Conservation (phyloP, 2,888 invertebrate genomes). For the Dione vanillae region DNA sequence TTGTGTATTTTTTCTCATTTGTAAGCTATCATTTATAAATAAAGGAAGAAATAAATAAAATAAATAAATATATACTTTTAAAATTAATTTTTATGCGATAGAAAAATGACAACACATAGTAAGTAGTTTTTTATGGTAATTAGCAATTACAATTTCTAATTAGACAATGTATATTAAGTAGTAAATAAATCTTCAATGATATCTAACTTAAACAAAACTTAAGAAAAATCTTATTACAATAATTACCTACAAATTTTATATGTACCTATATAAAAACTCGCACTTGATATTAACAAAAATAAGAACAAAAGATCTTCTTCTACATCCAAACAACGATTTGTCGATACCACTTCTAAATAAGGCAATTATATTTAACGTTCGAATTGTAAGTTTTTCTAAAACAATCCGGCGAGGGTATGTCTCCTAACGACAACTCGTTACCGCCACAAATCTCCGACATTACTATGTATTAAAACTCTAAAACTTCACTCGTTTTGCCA, state of each 20-base stretch:
- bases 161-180: neutral
- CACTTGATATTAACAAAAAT: constrained; percentile 25
- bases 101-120: neutral
- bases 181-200: neutral
- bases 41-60: too few species aligned
- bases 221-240: too few species aligned
- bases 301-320: constrained; percentile 49
- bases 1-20: too few species aligned
- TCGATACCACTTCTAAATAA: constrained; percentile 58
- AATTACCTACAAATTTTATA: too few species aligned
- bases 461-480: constrained; percentile 82
- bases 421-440: constrained; percentile 79
- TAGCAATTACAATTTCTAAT: neutral
- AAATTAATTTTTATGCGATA: too few species aligned
- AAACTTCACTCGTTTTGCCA: constrained; percentile 76
- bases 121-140: too few species aligned
- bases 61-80: too few species aligned
- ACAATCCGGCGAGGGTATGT: constrained; percentile 66
- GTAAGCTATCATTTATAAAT: too few species aligned
- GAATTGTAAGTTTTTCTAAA: constrained; percentile 59
- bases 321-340: constrained; percentile 45
- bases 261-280: neutral
- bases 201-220: neutral
- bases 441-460: constrained; percentile 80
- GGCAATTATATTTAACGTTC: constrained; percentile 55